Conservation (phyloP, 2,888 invertebrate genomes). For the Diplazon laetatorius region DNA sequence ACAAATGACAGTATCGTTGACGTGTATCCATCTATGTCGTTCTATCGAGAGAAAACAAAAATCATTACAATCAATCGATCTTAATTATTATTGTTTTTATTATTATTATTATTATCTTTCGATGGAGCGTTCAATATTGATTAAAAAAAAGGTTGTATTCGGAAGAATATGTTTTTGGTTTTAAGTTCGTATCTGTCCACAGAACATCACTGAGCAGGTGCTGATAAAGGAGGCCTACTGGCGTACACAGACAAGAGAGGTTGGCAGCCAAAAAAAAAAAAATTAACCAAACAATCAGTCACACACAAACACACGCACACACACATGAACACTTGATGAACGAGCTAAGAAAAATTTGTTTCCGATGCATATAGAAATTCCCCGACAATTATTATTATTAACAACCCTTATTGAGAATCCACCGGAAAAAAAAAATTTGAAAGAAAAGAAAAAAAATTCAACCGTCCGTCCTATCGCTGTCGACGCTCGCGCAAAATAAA, state of each 20-base stretch:
- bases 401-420: constrained; percentile 39
- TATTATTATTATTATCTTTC: neutral
- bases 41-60: too few relatives aligned
- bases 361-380: constrained; percentile 77
- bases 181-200: constrained; percentile 86
- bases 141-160: constrained; percentile 60
- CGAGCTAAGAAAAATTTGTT: constrained; percentile 76
- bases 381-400: constrained; percentile 52
- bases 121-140: constrained; percentile 30
- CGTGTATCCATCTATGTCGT: neutral
- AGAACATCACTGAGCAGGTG: constrained; percentile 98
- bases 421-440: too few relatives aligned
- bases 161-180: constrained; percentile 67
- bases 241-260: constrained; percentile 96
- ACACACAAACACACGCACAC: constrained; percentile 51
- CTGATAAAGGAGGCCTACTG: constrained; percentile 97
- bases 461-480: constrained; percentile 31
- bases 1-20: constrained; percentile 1
- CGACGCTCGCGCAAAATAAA: neutral
- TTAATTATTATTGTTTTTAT: neutral
- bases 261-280: constrained; percentile 85
- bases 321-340: constrained; percentile 58
- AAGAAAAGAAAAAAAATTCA: constrained; percentile 45
- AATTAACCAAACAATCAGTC: constrained; percentile 65
- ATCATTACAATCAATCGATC: too few relatives aligned